Base-by-base conservation (phyloP, 2,113 vertebrate genomes). In the Oncorhynchus mykiss region DNA sequence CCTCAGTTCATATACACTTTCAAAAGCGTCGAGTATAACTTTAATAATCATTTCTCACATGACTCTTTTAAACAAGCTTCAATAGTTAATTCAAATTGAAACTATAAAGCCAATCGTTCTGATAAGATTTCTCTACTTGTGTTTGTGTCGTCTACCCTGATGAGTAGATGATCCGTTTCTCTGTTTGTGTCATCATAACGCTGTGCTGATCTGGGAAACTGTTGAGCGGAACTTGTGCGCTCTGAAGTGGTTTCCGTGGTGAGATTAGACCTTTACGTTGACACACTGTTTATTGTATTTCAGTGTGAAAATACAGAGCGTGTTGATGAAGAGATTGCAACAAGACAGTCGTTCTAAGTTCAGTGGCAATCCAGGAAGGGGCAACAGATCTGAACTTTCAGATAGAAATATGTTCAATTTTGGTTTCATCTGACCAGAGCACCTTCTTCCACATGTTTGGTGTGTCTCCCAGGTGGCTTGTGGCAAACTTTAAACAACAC, bases 191-290 rank as follows among this genome's bases (percentile, higher is more conserved):
- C 24, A 27, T 27, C 24, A 27, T 18, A 27, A 25, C 1, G 11
- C 24, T 66, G 25, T 29, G 11, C 64, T 14, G 31, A 18, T 57
- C 12, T 45, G 22, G 14, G 72, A 72, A 78, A 8, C 12, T 57
- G 71, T 77, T 18, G 49, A 69, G 70, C 73, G 69, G 78, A 82
- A 70, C 79, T 78, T 0, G 59, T 24, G 25, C 0, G 29, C 68
- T 62, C 18, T 64, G 1, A 0, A 27, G 79, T 74, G 76, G 82
- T 86, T 86, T 74, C 11, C 71, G 27, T 54, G 22, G 18, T 54
- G n/a, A 62, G 70, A 24, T 29, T 29, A 18, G 67, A 34, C 34
- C 2, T 2, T 66, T 66, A 29, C 24, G 1, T 24, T 27, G 12
- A 66, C 12, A 24, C 11, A 66, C 5, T 54, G 51, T 54, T 27